These are phyloP conservation scores for Pholis gunnellus DNA, from an alignment of 2,113 vertebrate species.

Conservation along the genomic window DNA sequence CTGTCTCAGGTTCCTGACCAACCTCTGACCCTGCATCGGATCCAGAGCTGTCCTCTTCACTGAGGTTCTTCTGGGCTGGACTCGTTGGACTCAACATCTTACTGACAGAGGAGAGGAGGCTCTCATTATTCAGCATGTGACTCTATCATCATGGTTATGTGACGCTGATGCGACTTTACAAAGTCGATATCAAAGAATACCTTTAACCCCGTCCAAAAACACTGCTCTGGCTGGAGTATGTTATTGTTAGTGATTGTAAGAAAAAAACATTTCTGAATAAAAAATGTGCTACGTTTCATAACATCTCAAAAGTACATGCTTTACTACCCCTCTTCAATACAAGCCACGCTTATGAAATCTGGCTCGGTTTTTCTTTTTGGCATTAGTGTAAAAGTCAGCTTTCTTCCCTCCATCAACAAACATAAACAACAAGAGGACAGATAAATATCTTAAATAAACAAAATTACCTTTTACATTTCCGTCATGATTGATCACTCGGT, in stretches of 20 bases:
- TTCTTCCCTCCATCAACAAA: neutral
- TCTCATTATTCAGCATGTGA: constrained; percentile 9
- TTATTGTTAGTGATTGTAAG: neutral
- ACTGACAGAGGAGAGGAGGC: constrained; percentile 13
- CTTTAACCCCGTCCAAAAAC: neutral
- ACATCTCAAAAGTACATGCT: neutral
- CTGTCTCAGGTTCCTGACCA: constrained; percentile 77
- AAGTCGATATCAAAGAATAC: neutral
- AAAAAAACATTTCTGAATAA: neutral
- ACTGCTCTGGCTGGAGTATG: neutral
- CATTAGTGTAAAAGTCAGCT: constrained; percentile 10
- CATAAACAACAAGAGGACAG: neutral
- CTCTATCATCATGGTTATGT: neutral
- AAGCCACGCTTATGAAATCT: constrained; percentile 1
- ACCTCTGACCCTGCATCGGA: constrained; percentile 72
- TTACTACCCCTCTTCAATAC: neutral
- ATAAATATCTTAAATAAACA: neutral
- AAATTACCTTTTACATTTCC: constrained; percentile 71
- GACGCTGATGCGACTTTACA: neutral
- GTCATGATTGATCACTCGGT: constrained; percentile 43
- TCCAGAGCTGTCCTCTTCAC: constrained; percentile 73
- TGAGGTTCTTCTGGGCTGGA: constrained; percentile 47
- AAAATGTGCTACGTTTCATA: neutral
- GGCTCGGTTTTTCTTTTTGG: neutral
- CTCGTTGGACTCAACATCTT: constrained; percentile 71